Evolutionary conservation across 2,113 vertebrate genomes (phyloP).

Genomic region (Boleophthalmus pectinirostris): DNA sequence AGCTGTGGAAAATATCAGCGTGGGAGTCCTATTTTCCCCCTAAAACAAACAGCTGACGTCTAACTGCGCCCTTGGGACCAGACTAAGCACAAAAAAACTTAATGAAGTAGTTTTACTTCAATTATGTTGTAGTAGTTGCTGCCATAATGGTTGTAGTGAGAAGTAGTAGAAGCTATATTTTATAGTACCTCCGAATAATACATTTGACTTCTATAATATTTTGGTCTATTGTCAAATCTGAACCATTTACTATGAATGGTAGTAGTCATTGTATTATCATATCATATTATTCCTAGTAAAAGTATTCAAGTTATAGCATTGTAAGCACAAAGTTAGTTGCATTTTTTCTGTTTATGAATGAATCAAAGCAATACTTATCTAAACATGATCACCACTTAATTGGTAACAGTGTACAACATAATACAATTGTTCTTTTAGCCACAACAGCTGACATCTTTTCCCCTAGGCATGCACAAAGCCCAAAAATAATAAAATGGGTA

Average conservation of each 20-base stretch:
- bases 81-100: conserved; percentile 34
- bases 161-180: not conserved
- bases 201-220: not conserved
- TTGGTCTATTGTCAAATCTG: not conserved
- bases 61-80: conserved; percentile 27
- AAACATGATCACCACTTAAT: not conserved
- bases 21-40: conserved; percentile 5
- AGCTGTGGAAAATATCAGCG: conserved; percentile 3
- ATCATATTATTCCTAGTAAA: too few species aligned
- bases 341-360: not conserved
- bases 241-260: not conserved
- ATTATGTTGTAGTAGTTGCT: not conserved
- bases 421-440: conserved; percentile 2
- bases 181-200: not conserved
- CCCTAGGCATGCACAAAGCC: conserved; percentile 37
- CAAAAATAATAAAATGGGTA: conserved; percentile 49
- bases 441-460: conserved; percentile 11
- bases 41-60: conserved; percentile 30
- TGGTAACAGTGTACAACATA: not conserved
- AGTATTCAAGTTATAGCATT: not conserved
- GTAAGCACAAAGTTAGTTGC: not conserved
- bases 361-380: not conserved
- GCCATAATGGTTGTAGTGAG: too few species aligned
- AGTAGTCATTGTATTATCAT: not conserved
- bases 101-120: conserved; percentile 35